phyloP scores from a whole-genome alignment of 2,888 invertebrate genomes.

The Alsophila aescularia region DNA sequence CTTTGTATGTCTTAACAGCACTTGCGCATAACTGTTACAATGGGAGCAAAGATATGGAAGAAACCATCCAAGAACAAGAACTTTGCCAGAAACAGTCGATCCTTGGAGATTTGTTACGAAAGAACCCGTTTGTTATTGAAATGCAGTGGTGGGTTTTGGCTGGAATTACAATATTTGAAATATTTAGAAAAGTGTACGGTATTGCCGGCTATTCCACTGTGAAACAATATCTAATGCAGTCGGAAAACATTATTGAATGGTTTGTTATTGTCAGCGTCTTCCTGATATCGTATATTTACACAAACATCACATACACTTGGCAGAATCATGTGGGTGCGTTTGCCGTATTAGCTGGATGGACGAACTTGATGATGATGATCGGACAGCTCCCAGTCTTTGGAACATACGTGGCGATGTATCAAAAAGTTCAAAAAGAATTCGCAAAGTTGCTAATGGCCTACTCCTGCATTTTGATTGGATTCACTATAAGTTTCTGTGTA shows the following conservation, averaged over 20 bases:
- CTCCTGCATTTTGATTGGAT: conserved; percentile 92
- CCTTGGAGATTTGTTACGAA: conserved; percentile 89
- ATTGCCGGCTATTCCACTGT: conserved; percentile 92
- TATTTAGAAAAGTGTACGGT: conserved; percentile 91
- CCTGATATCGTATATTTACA: conserved; percentile 92
- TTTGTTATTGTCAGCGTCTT: conserved; percentile 93
- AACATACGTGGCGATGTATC: conserved; percentile 96
- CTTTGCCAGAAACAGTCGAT: conserved; percentile 91
- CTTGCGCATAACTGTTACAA: conserved; percentile 94
- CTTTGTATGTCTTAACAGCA: conserved; percentile 91
- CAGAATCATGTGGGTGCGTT: conserved; percentile 95
- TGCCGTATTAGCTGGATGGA: conserved; percentile 94
- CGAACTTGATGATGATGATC: conserved; percentile 95
- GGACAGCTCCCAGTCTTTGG: conserved; percentile 95
- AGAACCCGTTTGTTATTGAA: conserved; percentile 90
- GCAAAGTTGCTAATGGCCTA: conserved; percentile 94
- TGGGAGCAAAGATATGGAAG: conserved; percentile 90
- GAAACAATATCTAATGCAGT: conserved; percentile 92
- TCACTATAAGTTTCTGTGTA: conserved; percentile 94
- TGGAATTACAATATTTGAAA: conserved; percentile 91
- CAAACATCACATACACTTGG: conserved; percentile 90
- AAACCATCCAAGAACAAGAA: conserved; percentile 88
- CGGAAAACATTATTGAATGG: conserved; percentile 95
- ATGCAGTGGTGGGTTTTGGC: conserved; percentile 93
- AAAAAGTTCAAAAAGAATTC: conserved; percentile 94